Conservation (phyloP, 2,888 invertebrate species). For the Cecidostiba fungosa region DNA sequence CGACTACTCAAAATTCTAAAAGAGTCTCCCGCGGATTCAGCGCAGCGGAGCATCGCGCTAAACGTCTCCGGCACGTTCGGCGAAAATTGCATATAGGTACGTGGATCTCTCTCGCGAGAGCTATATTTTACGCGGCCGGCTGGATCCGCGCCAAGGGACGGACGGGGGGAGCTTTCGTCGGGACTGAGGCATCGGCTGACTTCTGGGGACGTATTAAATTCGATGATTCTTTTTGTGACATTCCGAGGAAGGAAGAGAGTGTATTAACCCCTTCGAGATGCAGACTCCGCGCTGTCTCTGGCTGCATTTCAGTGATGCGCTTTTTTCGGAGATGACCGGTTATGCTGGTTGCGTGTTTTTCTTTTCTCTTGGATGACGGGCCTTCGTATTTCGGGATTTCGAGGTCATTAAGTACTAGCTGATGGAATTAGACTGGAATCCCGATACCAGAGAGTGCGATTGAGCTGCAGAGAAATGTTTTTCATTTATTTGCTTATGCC, state of each 20-base stretch:
- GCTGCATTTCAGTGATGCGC: background rate
- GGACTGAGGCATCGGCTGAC: constrained; percentile 22
- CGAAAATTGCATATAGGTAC: constrained; percentile 10
- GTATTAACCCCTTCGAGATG: background rate
- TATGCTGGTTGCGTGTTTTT: background rate
- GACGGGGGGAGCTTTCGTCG: background rate
- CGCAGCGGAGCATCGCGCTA: background rate
- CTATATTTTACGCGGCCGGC: background rate
- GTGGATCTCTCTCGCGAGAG: background rate
- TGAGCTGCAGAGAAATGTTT: too few relatives aligned
- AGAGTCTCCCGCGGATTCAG: background rate
- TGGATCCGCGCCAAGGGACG: constrained; percentile 22
- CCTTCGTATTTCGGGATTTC: too few relatives aligned
- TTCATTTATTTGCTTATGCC: too few relatives aligned
- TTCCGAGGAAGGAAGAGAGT: background rate
- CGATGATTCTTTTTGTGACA: constrained; percentile 10
- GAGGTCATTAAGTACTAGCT: too few relatives aligned
- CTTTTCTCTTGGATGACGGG: background rate
- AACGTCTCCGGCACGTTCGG: background rate
- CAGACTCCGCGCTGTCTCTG: background rate
- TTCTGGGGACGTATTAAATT: background rate
- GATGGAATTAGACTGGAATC: too few relatives aligned
- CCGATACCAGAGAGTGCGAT: too few relatives aligned
- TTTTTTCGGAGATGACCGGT: background rate
- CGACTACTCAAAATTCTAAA: background rate